Evolutionary conservation across 30 jellyfish, hydroid and myxozoan species (phyloP).

Genomic region (Cassiopea xamachana): DNA sequence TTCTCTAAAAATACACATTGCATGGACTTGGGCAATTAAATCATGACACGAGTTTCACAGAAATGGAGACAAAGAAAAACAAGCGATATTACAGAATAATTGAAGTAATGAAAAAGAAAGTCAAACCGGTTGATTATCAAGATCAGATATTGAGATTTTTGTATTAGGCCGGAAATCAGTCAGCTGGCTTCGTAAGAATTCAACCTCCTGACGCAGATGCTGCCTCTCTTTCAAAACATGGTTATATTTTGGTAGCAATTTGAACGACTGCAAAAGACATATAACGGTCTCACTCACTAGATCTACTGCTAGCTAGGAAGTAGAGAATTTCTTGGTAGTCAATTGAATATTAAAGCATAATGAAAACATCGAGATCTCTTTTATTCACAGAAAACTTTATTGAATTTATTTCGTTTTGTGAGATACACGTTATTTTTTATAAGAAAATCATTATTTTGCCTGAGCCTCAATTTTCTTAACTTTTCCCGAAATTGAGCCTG

Average conservation of each 20-base stretch:
- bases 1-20: too few relatives aligned
- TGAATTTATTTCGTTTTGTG: too few relatives aligned
- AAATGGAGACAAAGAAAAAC: neutral
- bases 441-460: too few relatives aligned
- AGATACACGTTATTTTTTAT: too few relatives aligned
- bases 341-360: too few relatives aligned
- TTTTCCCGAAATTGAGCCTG: too few relatives aligned
- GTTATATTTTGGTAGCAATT: conserved; percentile 73
- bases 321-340: neutral
- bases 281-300: neutral
- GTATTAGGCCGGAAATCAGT: neutral
- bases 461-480: too few relatives aligned
- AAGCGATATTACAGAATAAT: neutral
- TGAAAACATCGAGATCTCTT: too few relatives aligned
- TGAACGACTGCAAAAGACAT: conserved; percentile 45
- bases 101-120: neutral
- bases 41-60: too few relatives aligned
- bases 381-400: too few relatives aligned
- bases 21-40: too few relatives aligned
- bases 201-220: conserved; percentile 64
- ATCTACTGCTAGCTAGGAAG: neutral
- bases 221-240: conserved; percentile 71
- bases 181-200: conserved; percentile 54
- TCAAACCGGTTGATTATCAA: conserved; percentile 37
- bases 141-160: conserved; percentile 49